Evolutionary conservation across 2,113 vertebrate genomes (phyloP).

Genomic region (Vimba vimba): DNA sequence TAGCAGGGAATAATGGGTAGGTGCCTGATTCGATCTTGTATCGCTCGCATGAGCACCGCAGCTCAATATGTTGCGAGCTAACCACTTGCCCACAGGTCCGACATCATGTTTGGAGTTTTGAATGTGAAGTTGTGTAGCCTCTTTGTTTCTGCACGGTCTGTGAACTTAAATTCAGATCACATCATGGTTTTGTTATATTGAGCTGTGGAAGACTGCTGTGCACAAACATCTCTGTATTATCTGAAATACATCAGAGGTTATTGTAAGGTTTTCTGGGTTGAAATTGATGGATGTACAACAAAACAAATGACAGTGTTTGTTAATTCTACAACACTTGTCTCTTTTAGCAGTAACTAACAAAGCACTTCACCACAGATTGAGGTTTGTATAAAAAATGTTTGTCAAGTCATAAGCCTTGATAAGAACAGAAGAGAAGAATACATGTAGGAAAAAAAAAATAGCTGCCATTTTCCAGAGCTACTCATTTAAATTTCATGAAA

Average conservation of each 20-base stretch:
- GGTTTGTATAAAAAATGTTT: slow-evolving; percentile 26
- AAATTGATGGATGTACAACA: slow-evolving; percentile 59
- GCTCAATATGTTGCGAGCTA: background rate
- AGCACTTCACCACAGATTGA: background rate
- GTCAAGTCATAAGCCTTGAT: background rate
- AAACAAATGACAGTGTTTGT: slow-evolving; percentile 56
- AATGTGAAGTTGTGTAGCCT: background rate
- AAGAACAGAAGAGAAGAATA: slow-evolving; percentile 14
- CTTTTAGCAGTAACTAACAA: background rate
- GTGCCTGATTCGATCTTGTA: background rate
- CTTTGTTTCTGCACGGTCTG: background rate
- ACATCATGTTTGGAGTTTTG: background rate
- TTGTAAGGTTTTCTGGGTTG: slow-evolving; percentile 15
- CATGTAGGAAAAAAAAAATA: background rate
- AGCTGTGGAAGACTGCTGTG: slow-evolving; percentile 18
- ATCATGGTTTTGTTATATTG: slow-evolving; percentile 28
- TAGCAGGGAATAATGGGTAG: background rate
- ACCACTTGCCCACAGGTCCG: background rate
- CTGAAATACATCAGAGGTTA: slow-evolving; percentile 18
- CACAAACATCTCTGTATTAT: slow-evolving; percentile 25
- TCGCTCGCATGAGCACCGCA: background rate
- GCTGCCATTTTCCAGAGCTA: background rate
- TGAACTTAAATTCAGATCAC: slow-evolving; percentile 1
- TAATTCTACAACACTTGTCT: slow-evolving; percentile 2
- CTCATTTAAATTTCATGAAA: slow-evolving; percentile 46